phyloP scores from a whole-genome alignment of 2,888 invertebrate species.

The Cosmopolites sordidus region DNA sequence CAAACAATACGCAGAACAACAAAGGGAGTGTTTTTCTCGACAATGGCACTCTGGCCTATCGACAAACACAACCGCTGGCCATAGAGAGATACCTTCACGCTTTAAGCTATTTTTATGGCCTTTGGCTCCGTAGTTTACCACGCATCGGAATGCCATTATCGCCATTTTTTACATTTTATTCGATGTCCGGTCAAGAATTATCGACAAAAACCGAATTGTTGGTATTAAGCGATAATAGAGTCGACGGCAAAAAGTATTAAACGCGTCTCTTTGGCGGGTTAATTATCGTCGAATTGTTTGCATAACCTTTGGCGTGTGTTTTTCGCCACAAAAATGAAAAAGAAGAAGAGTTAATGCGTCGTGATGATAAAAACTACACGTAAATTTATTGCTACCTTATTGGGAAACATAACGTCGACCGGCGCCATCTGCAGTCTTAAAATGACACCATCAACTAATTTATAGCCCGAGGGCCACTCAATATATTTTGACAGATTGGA shows the following conservation, averaged over 20 bases:
- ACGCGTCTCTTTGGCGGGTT: conserved; percentile 2
- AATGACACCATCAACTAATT: conserved; percentile 7
- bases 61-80: neutral
- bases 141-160: conserved; percentile 37
- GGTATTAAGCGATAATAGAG: conserved; percentile 6
- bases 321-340: neutral
- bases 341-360: too few species aligned
- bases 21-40: too few species aligned
- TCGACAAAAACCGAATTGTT: conserved; percentile 13
- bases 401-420: too few species aligned
- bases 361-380: too few species aligned
- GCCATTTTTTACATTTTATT: conserved; percentile 38
- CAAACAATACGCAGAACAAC: too few species aligned
- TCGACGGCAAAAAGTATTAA: neutral
- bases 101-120: conserved; percentile 30
- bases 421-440: conserved; percentile 11
- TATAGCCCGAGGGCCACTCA: too few species aligned
- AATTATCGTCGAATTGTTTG: conserved; percentile 2
- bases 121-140: conserved; percentile 30
- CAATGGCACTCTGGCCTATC: too few species aligned
- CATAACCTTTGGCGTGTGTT: neutral
- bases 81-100: conserved; percentile 29
- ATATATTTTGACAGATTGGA: too few species aligned
- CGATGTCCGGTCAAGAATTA: conserved; percentile 18
- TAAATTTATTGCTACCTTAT: too few species aligned